Conservation (phyloP, 2,888 invertebrate genomes). For the Balanococcus diminutus region DNA sequence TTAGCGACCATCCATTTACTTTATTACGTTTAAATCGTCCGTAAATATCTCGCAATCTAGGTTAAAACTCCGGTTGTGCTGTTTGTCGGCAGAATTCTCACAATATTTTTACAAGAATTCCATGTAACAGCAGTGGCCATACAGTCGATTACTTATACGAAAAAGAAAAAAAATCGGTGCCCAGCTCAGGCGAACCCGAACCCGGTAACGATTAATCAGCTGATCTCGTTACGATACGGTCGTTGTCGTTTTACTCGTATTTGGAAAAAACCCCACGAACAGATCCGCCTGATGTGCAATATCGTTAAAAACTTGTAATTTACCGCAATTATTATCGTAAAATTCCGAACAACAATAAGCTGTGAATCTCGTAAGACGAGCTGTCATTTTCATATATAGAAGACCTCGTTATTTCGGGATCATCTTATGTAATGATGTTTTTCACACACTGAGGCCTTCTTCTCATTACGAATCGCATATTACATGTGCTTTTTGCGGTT, state of each 20-base stretch:
- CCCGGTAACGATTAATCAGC: background rate
- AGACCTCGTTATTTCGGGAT: conserved; percentile 32
- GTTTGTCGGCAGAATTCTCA: background rate
- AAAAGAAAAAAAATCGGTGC: too few relatives aligned
- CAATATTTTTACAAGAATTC: background rate
- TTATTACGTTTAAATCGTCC: background rate
- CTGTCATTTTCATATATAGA: background rate
- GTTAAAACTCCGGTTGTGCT: background rate
- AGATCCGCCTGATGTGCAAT: background rate
- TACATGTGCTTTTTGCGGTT: too few relatives aligned
- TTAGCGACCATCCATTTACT: background rate
- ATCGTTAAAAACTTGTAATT: conserved; percentile 19
- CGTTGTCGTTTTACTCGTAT: background rate
- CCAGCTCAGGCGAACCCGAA: background rate
- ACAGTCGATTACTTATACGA: background rate
- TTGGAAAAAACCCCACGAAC: background rate
- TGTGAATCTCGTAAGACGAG: conserved; percentile 1
- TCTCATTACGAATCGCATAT: background rate
- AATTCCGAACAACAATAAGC: background rate
- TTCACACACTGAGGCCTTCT: conserved; percentile 12
- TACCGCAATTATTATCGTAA: background rate
- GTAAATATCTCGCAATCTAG: background rate
- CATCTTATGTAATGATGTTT: conserved; percentile 17
- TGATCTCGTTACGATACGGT: background rate
- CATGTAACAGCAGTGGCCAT: background rate